Evolutionary conservation across 2,888 invertebrate species (phyloP), one percentile per base, ranked within the genome.

Genomic region (Trichopria drosophilae): DNA sequence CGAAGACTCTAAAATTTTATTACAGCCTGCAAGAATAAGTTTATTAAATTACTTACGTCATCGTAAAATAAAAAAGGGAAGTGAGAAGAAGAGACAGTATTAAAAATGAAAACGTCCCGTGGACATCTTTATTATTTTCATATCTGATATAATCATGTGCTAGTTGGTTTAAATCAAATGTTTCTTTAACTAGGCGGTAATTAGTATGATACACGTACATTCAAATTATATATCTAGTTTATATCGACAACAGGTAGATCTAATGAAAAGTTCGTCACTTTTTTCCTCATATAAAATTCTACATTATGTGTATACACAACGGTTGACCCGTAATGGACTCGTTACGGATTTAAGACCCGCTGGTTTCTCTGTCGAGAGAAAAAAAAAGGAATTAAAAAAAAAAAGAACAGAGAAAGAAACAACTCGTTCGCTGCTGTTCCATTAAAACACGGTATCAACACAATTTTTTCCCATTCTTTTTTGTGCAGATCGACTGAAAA

Each of bases 121-220:
- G 67, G 70, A 63, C 71, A 71, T 67, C 62, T 69, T 71, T 71
- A 71, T 71, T 69, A 68, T 61, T 63, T 65, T 65, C 66, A 60
- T 58, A 62, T 68, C 66, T 67, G 68, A 67, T 68, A 71, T 69
- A 71, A 69, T 68, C 66, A 63, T 69, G 69, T 60, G 67, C 70
- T 70, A 69, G 59, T 64, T 61, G 59, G 57, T 62, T 67, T 65
- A 60, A 68, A 64, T 63, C 63, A 59, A 56, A 58, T 62, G 62
- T 45, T 43, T 57, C 57, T 65, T 65, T 66, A 67, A 56, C 67
- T 68, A 71, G 64, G 67, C 66, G 61, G 67, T 68, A 70, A 65
- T 69, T 68, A 69, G 59, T 71, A 71, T 70, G 55, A 67, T 71
- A 71, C 71, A 71, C 62, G 63, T 68, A 69, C 68, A 68, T 64